A percentile compares a stretch with the other conserved stretches of the same genome.
phyloP scores from a whole-genome alignment of 2,797 vertebrate genomes.

The Acestrorhynchus altus region DNA sequence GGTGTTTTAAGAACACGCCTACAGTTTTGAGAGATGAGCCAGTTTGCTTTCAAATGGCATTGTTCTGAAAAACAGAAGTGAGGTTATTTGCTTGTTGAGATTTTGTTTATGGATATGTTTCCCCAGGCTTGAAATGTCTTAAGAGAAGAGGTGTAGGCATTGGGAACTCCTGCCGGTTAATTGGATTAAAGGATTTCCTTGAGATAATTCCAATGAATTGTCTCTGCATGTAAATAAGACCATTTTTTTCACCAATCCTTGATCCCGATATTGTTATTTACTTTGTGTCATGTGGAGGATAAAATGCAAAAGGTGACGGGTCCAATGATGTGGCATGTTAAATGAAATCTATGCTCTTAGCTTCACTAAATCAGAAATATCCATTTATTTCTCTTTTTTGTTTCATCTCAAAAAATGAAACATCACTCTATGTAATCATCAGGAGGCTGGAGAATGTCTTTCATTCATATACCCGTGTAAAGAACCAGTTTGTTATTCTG shows the following conservation, averaged over 20 bases:
- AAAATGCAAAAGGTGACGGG: background rate
- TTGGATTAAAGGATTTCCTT: constrained; percentile 25
- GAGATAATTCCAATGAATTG: background rate
- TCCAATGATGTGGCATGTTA: background rate
- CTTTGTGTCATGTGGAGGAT: background rate
- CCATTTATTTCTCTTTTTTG: background rate
- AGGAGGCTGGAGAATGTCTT: too few species aligned
- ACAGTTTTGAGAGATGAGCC: background rate
- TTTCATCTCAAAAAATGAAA: too few species aligned
- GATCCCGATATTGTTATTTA: background rate
- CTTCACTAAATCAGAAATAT: background rate
- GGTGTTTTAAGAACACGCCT: background rate
- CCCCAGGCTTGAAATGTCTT: background rate
- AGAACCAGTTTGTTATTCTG: too few species aligned
- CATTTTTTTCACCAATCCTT: background rate
- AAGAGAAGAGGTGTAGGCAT: background rate
- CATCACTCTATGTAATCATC: too few species aligned
- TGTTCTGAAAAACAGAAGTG: background rate
- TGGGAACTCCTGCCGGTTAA: background rate
- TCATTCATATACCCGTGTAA: too few species aligned
- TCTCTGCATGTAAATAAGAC: constrained; percentile 9
- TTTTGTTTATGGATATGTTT: background rate
- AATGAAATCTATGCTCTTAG: background rate
- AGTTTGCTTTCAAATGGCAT: background rate
- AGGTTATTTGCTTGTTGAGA: background rate